Conservation (phyloP, 2,888 invertebrate species). For the Pyrocoelia pectoralis region DNA sequence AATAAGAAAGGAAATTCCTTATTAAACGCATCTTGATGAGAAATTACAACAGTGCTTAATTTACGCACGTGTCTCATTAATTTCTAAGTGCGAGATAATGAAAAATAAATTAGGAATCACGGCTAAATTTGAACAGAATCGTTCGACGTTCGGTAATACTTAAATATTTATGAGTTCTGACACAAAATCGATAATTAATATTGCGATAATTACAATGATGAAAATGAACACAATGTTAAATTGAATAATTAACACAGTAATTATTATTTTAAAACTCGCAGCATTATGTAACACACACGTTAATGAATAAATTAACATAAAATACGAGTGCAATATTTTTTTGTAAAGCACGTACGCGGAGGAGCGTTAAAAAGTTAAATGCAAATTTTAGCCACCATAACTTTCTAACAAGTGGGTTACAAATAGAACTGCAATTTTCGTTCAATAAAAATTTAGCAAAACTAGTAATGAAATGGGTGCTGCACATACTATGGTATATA, state of each 20-base stretch:
- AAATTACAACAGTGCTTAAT: not conserved
- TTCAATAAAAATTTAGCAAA: not conserved
- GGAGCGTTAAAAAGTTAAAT: too few species aligned
- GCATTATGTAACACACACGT: too few species aligned
- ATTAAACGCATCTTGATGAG: not conserved
- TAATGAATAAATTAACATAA: too few species aligned
- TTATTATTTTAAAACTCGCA: too few species aligned
- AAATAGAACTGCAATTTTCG: not conserved
- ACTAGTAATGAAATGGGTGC: not conserved
- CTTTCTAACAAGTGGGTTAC: too few species aligned
- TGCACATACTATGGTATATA: too few species aligned
- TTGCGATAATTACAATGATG: not conserved
- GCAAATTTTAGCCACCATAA: too few species aligned
- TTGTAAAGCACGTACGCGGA: not conserved
- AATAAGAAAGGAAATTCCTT: too few species aligned
- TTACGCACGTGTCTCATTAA: not conserved
- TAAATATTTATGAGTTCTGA: not conserved
- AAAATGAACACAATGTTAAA: too few species aligned
- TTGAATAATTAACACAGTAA: too few species aligned
- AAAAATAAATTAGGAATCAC: not conserved
- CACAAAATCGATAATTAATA: not conserved
- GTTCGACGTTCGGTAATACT: not conserved
- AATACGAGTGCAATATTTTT: not conserved
- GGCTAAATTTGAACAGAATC: not conserved
- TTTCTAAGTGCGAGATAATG: not conserved